Evolutionary conservation across 2,888 invertebrate species (phyloP), one percentile per base, ranked within the genome.

Genomic region (Malachius bipustulatus): DNA sequence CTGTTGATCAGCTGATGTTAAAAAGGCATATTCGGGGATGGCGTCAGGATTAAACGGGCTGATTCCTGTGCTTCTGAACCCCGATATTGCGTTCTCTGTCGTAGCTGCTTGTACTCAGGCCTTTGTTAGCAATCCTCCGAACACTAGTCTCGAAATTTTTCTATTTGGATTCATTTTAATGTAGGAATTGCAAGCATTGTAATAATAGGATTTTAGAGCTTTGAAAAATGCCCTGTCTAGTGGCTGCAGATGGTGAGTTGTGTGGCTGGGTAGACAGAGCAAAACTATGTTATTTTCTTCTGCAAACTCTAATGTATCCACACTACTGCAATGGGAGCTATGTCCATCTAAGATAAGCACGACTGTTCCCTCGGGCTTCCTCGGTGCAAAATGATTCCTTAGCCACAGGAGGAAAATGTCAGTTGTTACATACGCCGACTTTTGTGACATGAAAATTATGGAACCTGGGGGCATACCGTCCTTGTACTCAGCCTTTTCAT

Each of bases 321-420:
- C 35, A 3, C 35, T 34, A 14, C 34, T 47, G 9, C 26, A 39
- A 39, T 52, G 50, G 9, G 52, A 47, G n/a, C 45, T n/a, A 32
- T 52, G 51, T 3, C 52, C 52, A 41, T 56, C 52, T 8, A 55
- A 34, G 32, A 52, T 40, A 11, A 56, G 31, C 8, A 53, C 6
- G 11, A 44, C 42, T 39, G 43, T 49, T 19, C 51, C 52, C 2
- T 34, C 16, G 6, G 46, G 45, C 42, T 55, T 55, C 24, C 44
- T 34, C 2, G 51, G 53, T 14, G 50, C 4, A 37, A 55, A 56
- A 32, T 47, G 38, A 4, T 39, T 34, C 34, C 37, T 35, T n/a
- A n/a, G 8, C 13, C 4, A 29, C 13, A 29, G 30, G 15, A 29
- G n/a, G n/a, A n/a, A n/a, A n/a, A n/a, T n/a, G n/a, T n/a, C n/a